A percentile compares a stretch with the other conserved stretches of the same genome.
These are phyloP conservation scores for Octodon degus DNA, from an alignment of 2,113 vertebrate genomes.

Conservation along the genomic window DNA sequence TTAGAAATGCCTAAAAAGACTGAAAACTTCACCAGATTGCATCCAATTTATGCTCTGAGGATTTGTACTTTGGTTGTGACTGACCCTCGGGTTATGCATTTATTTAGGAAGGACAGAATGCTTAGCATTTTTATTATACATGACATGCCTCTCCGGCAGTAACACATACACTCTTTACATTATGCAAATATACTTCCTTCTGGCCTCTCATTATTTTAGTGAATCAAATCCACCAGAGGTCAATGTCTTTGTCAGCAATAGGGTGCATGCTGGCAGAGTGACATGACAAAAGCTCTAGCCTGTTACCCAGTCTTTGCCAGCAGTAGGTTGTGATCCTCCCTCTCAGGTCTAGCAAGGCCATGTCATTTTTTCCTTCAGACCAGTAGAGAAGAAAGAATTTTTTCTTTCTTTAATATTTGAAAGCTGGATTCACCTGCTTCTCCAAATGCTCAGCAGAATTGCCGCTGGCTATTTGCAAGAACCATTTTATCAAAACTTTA, in stretches of 20 bases:
- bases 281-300: neutral
- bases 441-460: conserved; percentile 38
- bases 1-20: neutral
- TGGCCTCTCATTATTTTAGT: conserved; percentile 64
- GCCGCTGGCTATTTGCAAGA: neutral
- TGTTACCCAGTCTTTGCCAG: conserved; percentile 46
- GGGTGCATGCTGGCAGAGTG: neutral
- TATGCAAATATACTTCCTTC: conserved; percentile 66
- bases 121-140: conserved; percentile 64
- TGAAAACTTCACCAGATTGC: neutral
- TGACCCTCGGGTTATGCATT: conserved; percentile 53
- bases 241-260: conserved; percentile 56
- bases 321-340: neutral
- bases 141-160: conserved; percentile 33
- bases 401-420: conserved; percentile 13
- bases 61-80: neutral
- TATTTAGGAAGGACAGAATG: conserved; percentile 57
- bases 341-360: neutral
- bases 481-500: neutral
- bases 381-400: neutral
- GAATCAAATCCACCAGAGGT: conserved; percentile 64
- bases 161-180: conserved; percentile 47
- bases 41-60: conserved; percentile 40
- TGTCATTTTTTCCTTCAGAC: neutral
- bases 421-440: conserved; percentile 10